These are phyloP conservation scores for Conistra vaccinii DNA, from an alignment of 2,888 invertebrate genomes.

Conservation along the genomic window DNA sequence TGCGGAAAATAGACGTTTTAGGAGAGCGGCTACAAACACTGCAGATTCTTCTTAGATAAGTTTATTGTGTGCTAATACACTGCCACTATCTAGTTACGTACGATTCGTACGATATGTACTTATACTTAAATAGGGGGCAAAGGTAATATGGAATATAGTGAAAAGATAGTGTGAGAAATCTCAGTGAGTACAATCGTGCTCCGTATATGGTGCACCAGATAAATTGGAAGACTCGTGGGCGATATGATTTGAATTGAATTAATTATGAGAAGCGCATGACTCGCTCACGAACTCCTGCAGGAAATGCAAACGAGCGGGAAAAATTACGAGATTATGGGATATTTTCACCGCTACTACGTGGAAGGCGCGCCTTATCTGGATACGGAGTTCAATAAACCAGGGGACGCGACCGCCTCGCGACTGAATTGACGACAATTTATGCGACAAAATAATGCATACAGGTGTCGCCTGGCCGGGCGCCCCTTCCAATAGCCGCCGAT, in stretches of 20 bases:
- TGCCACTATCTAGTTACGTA: conserved; percentile 74
- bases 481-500: conserved; percentile 85
- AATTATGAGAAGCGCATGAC: conserved; percentile 83
- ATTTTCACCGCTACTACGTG: conserved; percentile 78
- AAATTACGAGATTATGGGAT: conserved; percentile 82
- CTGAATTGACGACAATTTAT: conserved; percentile 87
- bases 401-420: conserved; percentile 78
- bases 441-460: conserved; percentile 89
- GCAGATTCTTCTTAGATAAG: conserved; percentile 82
- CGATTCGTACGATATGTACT: conserved; percentile 67
- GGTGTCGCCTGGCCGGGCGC: conserved; percentile 85
- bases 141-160: conserved; percentile 63
- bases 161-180: conserved; percentile 72
- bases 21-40: conserved; percentile 80
- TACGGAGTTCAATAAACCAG: conserved; percentile 87
- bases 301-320: conserved; percentile 82
- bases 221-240: conserved; percentile 85
- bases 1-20: conserved; percentile 87
- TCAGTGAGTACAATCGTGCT: conserved; percentile 74
- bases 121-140: conserved; percentile 62
- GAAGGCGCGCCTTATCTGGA: conserved; percentile 83
- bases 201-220: conserved; percentile 81
- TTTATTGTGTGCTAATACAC: conserved; percentile 88
- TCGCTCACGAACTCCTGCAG: conserved; percentile 82
- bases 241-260: conserved; percentile 89